phyloP scores from a whole-genome alignment of 2,888 invertebrate species.

The Stenurella melanura region DNA sequence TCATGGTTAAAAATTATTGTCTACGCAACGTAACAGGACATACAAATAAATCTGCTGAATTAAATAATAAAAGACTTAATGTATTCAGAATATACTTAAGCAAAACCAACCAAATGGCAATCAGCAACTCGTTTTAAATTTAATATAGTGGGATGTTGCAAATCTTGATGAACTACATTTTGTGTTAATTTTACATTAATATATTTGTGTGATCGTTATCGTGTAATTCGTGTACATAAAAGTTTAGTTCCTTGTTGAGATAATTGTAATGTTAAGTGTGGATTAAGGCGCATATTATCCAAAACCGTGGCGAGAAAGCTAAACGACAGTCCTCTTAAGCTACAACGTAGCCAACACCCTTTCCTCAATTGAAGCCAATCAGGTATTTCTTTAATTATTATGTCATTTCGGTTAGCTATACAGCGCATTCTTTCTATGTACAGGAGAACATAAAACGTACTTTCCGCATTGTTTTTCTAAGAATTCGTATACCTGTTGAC shows the following conservation, averaged over 20 bases:
- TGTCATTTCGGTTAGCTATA: too few relatives aligned
- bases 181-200: neutral
- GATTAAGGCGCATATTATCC: neutral
- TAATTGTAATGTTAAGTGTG: neutral
- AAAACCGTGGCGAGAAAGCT: neutral
- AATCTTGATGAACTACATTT: neutral
- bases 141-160: neutral
- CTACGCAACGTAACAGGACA: neutral
- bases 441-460: too few relatives aligned
- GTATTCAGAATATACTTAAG: neutral
- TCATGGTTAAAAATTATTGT: neutral
- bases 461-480: too few relatives aligned
- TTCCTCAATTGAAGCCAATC: neutral
- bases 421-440: too few relatives aligned
- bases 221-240: neutral
- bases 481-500: too few relatives aligned
- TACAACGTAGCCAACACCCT: neutral
- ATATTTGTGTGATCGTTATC: neutral
- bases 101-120: neutral
- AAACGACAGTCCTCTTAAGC: neutral
- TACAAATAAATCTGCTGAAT: neutral
- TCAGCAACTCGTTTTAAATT: neutral
- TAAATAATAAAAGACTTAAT: neutral
- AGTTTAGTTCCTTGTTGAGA: neutral
- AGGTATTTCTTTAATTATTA: neutral